Evolutionary conservation across 2,113 vertebrate species (phyloP), one percentile per base, ranked within the genome.

Genomic region (Heterotilapia buettikoferi): DNA sequence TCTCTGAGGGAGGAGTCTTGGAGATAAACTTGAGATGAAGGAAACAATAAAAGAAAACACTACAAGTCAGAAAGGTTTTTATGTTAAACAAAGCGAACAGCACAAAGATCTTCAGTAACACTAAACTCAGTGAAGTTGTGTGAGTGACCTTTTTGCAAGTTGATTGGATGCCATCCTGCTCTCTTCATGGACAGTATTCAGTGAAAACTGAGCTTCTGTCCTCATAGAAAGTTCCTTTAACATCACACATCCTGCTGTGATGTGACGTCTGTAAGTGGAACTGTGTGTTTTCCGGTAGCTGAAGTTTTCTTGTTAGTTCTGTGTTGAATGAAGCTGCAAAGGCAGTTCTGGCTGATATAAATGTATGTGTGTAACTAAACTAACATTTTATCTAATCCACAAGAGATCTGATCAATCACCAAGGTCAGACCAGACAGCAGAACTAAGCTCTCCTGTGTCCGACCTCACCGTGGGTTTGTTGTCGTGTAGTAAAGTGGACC

Each of bases 401-500:
- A n/a, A 78, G 24, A 31, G 18, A 52, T 50, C 4, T 50, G 73
- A 40, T 81, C 21, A 26, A 36, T 57, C 36, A 3, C 36, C 21
- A 2, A 24, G 79, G 33, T 43, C 80, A 43, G 53, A 45, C 21
- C 53, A 43, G 68, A 9, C 26, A 80, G 50, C 16, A 53, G 47
- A 29, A 43, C n/a, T 14, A 57, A 21, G 31, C 18, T 16, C 24
- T 54, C 45, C 18, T 43, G 61, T 10, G 19, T 73, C 12, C 73
- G 53, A 54, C 29, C 56, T 83, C 80, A 31, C 53, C 9, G 26
- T 43, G 71, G 79, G 38, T 63, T n/a, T 29, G 84, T 45, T 3
- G 53, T 68, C 10, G 18, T 91, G 86, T 84, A 56, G 90, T 90
- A 80, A 87, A 54, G 87, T 90, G 90, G 88, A 85, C 36, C 80